Evolutionary conservation across 2,113 vertebrate species (phyloP).

Genomic region (Xenotilapia longispinis): DNA sequence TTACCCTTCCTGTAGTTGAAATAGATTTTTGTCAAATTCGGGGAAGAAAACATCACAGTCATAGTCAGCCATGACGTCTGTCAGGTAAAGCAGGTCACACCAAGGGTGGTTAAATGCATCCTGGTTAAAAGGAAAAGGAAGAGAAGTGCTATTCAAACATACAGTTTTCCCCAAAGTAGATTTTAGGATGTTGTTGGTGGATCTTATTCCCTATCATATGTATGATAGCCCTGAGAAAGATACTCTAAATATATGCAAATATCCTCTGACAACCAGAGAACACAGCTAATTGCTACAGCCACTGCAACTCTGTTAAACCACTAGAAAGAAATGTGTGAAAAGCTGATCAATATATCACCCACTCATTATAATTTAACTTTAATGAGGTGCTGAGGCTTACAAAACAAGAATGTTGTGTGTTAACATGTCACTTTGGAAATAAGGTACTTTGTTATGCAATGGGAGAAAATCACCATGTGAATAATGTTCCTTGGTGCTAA

Average conservation of each 20-base stretch:
- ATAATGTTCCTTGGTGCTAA: not conserved
- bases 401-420: not conserved
- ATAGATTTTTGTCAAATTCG: conserved; percentile 60
- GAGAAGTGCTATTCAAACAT: not conserved
- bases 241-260: not conserved
- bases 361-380: not conserved
- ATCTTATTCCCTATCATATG: not conserved
- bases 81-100: conserved; percentile 75
- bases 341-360: not conserved
- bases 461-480: not conserved
- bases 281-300: not conserved
- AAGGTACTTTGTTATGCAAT: not conserved
- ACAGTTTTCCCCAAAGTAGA: not conserved
- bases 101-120: conserved; percentile 69
- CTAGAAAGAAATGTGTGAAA: not conserved
- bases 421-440: not conserved
- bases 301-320: not conserved
- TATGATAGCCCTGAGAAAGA: not conserved
- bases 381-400: not conserved
- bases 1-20: conserved; percentile 64
- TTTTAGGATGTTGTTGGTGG: not conserved
- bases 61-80: conserved; percentile 73
- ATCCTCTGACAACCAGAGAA: not conserved
- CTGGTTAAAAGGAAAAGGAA: conserved; percentile 29
- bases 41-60: conserved; percentile 78